Evolutionary conservation across 2,113 vertebrate genomes (phyloP), one percentile per base, ranked within the genome.

Genomic region (Cebus imitator): DNA sequence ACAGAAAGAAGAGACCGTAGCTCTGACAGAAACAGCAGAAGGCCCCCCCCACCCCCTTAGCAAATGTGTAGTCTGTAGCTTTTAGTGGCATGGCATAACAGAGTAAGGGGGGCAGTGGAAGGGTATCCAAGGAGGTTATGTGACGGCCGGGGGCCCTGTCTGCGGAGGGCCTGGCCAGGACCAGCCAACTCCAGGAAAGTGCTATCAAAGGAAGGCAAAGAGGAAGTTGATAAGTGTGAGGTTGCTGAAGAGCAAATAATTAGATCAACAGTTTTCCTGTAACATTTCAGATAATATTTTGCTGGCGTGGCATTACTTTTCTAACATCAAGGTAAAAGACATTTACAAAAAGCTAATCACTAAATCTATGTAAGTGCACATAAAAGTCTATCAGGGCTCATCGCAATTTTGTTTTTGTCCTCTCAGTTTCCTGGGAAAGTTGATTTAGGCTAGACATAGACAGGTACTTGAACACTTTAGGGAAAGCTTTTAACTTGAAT

Each of bases 301-400:
- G n/a, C 11, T 94, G 93, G 79, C 72, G 85, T 94, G 61, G 82
- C 58, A 79, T 90, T 97, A 81, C 37, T 90, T 94, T 96, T 94
- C 55, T 95, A 0, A 0, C 64, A 82, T 43, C 10, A 75, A 93
- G 92, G 96, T 88, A 78, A 87, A 95, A 95, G n/a, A 76, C 14
- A 32, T 90, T 27, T 90, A 95, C 97, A 97, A 89, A 95, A 98
- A 95, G 32, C 76, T 92, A 95, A 97, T 96, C 94, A 80, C 76
- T 45, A 25, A 95, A 91, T 96, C 85, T 78, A 45, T 70, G 37
- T 94, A 92, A 96, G 76, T n/a, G 43, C 23, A 12, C 18, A 45
- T 5, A 20, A 6, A 92, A 87, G 21, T 27, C 2, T 78, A 20
- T 64, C 78, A 90, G 94, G 81, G 61, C 52, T 96, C 73, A 27